These are phyloP conservation scores for Elephantulus edwardii DNA, from an alignment of 2,113 vertebrate genomes.

Conservation along the genomic window DNA sequence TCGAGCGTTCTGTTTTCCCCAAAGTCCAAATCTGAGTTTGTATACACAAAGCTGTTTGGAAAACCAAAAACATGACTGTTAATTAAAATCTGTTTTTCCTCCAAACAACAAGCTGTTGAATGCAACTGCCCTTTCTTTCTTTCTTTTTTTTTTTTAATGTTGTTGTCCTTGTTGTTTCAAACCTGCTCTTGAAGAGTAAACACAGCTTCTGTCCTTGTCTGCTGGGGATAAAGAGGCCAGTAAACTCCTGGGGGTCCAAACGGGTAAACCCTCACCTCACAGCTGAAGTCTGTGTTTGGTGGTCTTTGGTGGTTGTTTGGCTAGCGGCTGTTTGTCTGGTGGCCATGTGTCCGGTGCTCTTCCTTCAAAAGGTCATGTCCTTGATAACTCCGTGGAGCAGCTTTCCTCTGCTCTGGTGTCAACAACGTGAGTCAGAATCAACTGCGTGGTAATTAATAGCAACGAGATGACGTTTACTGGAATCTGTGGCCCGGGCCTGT, in stretches of 20 bases:
- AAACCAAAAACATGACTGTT: constrained; percentile 62
- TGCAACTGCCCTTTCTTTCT: neutral
- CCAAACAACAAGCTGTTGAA: constrained; percentile 34
- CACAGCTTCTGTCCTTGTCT: neutral
- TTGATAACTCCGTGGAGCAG: neutral
- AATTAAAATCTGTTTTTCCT: constrained; percentile 51
- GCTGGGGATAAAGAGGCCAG: neutral
- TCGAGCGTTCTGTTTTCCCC: constrained; percentile 51
- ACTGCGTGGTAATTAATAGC: neutral
- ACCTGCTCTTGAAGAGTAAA: neutral
- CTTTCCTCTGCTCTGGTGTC: neutral
- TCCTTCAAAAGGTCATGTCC: neutral
- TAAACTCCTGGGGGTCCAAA: neutral
- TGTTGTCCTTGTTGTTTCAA: constrained; percentile 13
- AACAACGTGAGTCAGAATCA: neutral
- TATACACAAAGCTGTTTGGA: constrained; percentile 35
- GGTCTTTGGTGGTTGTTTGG: neutral
- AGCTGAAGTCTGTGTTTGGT: too few species aligned
- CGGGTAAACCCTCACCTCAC: neutral
- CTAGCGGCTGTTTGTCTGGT: neutral
- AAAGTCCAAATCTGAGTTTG: constrained; percentile 52
- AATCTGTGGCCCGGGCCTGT: neutral
- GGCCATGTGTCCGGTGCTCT: neutral
- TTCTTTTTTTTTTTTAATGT: neutral
- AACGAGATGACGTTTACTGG: neutral